Conservation (phyloP, 2,113 vertebrate genomes). For the Orcinus orca region DNA sequence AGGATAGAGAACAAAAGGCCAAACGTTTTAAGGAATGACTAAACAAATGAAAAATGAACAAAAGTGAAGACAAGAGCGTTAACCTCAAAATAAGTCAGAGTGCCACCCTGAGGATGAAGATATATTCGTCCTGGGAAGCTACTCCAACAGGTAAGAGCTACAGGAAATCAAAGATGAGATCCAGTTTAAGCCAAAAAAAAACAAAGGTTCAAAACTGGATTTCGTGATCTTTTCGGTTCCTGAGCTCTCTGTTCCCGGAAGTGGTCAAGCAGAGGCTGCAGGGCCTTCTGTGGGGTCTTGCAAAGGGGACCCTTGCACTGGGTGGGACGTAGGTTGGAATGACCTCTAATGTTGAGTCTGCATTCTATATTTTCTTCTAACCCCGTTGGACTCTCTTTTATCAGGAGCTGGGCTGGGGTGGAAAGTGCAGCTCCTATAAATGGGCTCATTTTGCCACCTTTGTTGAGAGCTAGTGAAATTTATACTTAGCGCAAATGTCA, state of each 20-base stretch:
- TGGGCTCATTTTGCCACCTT: slow-evolving; percentile 27
- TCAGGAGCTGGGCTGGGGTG: not conserved
- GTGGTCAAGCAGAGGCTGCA: not conserved
- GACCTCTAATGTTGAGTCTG: not conserved
- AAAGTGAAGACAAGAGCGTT: not conserved
- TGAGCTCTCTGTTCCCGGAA: not conserved
- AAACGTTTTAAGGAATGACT: not conserved
- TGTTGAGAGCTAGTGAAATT: not conserved
- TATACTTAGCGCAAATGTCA: slow-evolving; percentile 60
- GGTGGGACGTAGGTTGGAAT: not conserved
- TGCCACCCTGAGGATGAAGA: not conserved
- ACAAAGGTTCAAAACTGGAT: not conserved
- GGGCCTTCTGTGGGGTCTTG: not conserved
- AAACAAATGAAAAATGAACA: not conserved
- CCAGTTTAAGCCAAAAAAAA: not conserved
- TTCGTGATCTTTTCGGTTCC: not conserved
- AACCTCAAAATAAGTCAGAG: not conserved
- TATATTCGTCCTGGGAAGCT: not conserved
- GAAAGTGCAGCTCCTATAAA: slow-evolving; percentile 24
- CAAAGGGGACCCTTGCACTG: not conserved
- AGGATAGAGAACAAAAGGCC: not conserved
- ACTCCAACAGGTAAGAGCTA: not conserved
- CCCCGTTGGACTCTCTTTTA: not conserved
- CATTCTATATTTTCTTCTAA: not conserved
- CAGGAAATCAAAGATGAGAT: not conserved